These are phyloP conservation scores for Malurus leucopterus DNA, from an alignment of 2,797 vertebrate genomes.

Conservation along the genomic window DNA sequence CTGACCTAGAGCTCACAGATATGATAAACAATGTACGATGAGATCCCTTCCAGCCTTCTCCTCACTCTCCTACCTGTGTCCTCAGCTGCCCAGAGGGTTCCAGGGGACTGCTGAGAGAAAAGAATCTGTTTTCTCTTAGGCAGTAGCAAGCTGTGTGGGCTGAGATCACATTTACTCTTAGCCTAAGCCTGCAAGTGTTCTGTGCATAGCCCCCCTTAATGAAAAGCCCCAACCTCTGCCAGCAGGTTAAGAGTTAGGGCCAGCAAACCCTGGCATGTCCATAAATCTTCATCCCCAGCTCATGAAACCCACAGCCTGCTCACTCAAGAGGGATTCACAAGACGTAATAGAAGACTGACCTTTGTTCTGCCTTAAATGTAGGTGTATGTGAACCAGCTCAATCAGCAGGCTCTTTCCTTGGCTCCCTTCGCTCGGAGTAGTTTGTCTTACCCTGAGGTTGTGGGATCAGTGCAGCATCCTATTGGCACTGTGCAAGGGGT, in stretches of 20 bases:
- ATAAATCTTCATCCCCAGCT: background rate
- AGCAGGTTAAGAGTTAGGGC: constrained; percentile 3
- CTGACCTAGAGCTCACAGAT: background rate
- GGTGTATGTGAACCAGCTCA: background rate
- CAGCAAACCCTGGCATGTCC: background rate
- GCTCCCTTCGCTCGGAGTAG: background rate
- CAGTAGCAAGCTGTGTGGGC: too few relatives aligned
- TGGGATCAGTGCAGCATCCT: background rate
- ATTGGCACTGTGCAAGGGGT: rapidly evolving
- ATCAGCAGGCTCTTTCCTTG: background rate
- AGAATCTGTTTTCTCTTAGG: background rate
- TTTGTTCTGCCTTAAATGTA: background rate
- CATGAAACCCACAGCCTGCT: background rate
- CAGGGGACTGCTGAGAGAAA: background rate
- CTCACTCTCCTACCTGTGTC: background rate
- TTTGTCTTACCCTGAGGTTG: background rate
- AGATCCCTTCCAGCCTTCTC: background rate
- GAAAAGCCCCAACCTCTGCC: background rate
- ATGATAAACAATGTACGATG: rapidly evolving
- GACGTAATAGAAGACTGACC: background rate
- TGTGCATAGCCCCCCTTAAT: background rate
- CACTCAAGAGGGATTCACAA: background rate
- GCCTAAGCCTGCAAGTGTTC: background rate
- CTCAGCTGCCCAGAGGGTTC: background rate
- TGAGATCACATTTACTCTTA: background rate